Base-by-base conservation (phyloP, 2,888 invertebrate species). In the Athripsodes cinereus region DNA sequence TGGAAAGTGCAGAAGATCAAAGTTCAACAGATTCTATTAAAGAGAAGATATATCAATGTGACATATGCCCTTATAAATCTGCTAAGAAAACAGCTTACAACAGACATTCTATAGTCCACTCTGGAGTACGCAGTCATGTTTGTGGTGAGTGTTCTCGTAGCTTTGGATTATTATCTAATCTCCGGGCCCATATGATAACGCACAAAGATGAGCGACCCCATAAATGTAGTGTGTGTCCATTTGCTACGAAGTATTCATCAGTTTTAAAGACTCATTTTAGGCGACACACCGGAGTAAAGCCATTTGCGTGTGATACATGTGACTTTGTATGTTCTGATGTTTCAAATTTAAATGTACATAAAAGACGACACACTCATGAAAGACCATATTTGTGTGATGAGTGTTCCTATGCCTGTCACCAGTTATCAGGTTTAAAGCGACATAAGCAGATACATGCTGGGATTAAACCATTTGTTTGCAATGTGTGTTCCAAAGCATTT, bases 401-500 rank as follows among this genome's bases (percentile, higher is more conserved):
- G 16, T 50, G 50, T 26, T 48, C 48, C 11, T 48, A 48, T 20
- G 48, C 48, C 21, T 48, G 48, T 13, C n/a, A 48, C 48, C 48
- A 48, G 48, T 20, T 48, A 5, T 48, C 48, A 11, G 48, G 48
- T 5, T 20, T 48, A 6, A 48, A 48, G 48, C 18, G 48, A 11
- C 48, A 48, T 20, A 48, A 48, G 19, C 18, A 18, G 19, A 48
- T 48, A 2, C 48, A 48, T 20, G 48, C 48, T 20, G 48, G 48
- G 11, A n/a, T 48, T 2, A 48, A 48, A 13, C 20, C 48, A 20
- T 48, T 18, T 19, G n/a, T 19, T 18, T 48, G 48, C 13, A 20
- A 48, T 20, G 3, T 19, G 8, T 48, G 48, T 20, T 20, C 48
- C 2, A 18, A 19, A 11, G 18, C 48, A 20, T 48, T 48, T 19